Conservation (phyloP, 1,140 invertebrate species). For the Drosophila ananassae region DNA sequence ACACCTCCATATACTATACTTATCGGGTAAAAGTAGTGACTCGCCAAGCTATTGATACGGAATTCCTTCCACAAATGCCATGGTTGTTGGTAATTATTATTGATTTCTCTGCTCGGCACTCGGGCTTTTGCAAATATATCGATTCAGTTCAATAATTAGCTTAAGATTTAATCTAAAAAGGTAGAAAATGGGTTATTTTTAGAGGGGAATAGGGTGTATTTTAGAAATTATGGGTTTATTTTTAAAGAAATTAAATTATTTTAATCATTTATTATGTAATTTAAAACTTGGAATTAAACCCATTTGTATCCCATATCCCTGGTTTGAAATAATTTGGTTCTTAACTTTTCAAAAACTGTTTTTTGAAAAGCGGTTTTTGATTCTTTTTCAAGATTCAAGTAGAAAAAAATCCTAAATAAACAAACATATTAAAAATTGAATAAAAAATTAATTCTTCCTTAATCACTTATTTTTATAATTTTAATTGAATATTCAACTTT, state of each 20-base stretch:
- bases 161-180: background rate
- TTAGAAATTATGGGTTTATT: too few relatives aligned
- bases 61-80: background rate
- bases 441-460: too few relatives aligned
- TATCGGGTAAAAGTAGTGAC: conserved; percentile 17
- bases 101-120: conserved; percentile 39
- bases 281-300: too few relatives aligned
- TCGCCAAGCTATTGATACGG: conserved; percentile 29
- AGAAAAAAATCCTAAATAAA: too few relatives aligned
- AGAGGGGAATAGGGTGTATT: background rate
- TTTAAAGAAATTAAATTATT: too few relatives aligned
- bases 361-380: too few relatives aligned
- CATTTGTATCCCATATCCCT: too few relatives aligned
- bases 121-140: conserved; percentile 10
- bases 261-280: too few relatives aligned
- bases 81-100: conserved; percentile 59
- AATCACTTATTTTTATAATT: background rate
- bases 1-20: conserved; percentile 8
- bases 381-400: too few relatives aligned
- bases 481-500: background rate
- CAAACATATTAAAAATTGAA: background rate
- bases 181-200: conserved; percentile 1
- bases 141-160: conserved; percentile 23
- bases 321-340: too few relatives aligned
- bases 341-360: too few relatives aligned